Evolutionary conservation across 2,113 vertebrate genomes (phyloP), one percentile per base, ranked within the genome.

Genomic region (Gymnorhina tibicen): DNA sequence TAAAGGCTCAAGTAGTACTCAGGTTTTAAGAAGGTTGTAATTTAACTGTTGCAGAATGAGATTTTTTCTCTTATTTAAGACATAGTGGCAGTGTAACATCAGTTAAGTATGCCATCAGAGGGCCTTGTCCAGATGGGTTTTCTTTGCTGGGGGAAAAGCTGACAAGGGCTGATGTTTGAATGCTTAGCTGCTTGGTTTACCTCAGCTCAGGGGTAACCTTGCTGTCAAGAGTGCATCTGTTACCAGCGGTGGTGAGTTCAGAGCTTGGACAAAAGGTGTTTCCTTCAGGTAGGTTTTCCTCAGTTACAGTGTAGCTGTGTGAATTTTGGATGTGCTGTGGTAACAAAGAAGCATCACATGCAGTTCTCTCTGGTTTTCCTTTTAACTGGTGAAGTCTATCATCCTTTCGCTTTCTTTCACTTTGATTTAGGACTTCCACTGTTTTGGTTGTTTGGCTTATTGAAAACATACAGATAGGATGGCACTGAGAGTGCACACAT

Each of bases 71-170:
- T 42, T 62, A 23, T 39, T 26, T 74, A 47, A 83, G 37, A 24
- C 0, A 1, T 0, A 53, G 10, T 39, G 33, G 22, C 16, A 20
- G n/a, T 39, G 16, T 59, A 47, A 32, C 32, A 62, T n/a, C 52
- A 41, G 22, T 23, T 64, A 20, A 49, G 9, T 23, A 2, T 73
- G 32, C 32, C 12, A 10, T 41, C 46, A 18, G 21, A 19, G 39
- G 23, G 16, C 9, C 49, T 83, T 73, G 55, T 56, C 30, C 63
- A 30, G 2, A 7, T 63, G 30, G 37, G 30, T 46, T 93, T 86
- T 62, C 26, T 60, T n/a, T 62, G 47, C 27, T 75, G 41, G 9
- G 19, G 26, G 41, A 70, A 79, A 47, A 37, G 78, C 37, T 91
- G n/a, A 3, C 26, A 35, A 42, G 53, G 69, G 30, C 3, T 39